A percentile compares a stretch with the other conserved stretches of the same genome.
Evolutionary conservation across 1,140 invertebrate species (phyloP).

Genomic region (Lethrus apterus): DNA sequence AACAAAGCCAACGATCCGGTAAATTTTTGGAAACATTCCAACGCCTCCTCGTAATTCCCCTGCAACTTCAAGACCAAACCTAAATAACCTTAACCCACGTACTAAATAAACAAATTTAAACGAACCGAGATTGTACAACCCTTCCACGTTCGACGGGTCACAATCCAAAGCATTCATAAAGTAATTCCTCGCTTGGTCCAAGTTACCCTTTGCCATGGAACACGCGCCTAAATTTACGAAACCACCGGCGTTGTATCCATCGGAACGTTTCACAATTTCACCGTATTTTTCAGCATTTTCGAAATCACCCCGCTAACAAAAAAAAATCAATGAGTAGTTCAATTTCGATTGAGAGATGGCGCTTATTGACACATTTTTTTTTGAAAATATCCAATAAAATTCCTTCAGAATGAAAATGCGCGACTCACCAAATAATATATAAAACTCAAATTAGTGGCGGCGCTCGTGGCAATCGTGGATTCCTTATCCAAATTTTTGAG

Average conservation of each 20-base stretch:
- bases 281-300: slow-evolving; percentile 78
- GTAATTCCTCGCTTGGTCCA: slow-evolving; percentile 66
- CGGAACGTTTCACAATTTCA: slow-evolving; percentile 55
- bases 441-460: slow-evolving; percentile 87
- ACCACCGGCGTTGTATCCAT: slow-evolving; percentile 74
- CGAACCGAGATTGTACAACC: slow-evolving; percentile 81
- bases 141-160: slow-evolving; percentile 81
- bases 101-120: slow-evolving; percentile 6
- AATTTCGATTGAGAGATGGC: background rate
- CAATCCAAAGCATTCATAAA: slow-evolving; percentile 73
- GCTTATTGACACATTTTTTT: background rate
- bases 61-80: slow-evolving; percentile 68
- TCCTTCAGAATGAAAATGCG: too few relatives aligned
- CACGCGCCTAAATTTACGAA: slow-evolving; percentile 88
- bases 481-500: slow-evolving; percentile 84
- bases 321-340: slow-evolving; percentile 7
- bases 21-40: slow-evolving; percentile 74
- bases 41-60: slow-evolving; percentile 63
- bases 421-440: slow-evolving; percentile 81
- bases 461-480: slow-evolving; percentile 74
- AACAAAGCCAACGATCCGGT: slow-evolving; percentile 47
- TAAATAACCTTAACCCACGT: slow-evolving; percentile 28
- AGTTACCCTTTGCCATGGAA: slow-evolving; percentile 62
- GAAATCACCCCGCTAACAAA: slow-evolving; percentile 68
- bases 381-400: background rate